Conservation (phyloP, 2,113 vertebrate species). For the Isichthys henryi region DNA sequence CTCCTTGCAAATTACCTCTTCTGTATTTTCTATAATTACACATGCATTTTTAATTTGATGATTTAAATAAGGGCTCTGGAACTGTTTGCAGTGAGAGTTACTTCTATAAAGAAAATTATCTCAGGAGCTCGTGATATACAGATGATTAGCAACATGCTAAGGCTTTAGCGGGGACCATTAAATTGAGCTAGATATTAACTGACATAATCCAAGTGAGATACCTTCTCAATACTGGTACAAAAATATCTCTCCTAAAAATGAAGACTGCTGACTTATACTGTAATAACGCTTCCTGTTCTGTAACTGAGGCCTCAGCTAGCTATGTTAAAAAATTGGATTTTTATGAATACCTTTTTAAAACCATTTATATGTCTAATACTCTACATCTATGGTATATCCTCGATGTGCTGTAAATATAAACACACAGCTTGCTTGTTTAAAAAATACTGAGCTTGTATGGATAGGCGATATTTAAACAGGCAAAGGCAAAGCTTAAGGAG, state of each 20-base stretch:
- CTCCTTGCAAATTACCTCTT: not conserved
- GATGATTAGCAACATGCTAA: not conserved
- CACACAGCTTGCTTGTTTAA: not conserved
- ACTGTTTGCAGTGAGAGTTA: not conserved
- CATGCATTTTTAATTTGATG: not conserved
- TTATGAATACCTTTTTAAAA: not conserved
- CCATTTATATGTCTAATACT: not conserved
- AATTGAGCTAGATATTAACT: not conserved
- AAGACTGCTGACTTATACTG: not conserved
- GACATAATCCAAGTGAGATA: not conserved
- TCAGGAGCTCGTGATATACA: too few species aligned
- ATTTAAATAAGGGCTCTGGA: not conserved
- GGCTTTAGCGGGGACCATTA: not conserved
- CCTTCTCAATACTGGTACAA: not conserved
- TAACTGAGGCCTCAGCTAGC: not conserved
- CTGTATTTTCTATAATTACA: not conserved
- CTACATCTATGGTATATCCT: not conserved
- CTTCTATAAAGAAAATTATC: not conserved
- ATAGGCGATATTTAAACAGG: not conserved
- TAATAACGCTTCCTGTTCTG: not conserved
- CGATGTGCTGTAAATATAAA: not conserved
- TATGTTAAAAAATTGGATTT: not conserved
- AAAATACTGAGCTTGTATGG: not conserved
- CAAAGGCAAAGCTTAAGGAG: not conserved
- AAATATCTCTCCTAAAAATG: not conserved